phyloP scores from a whole-genome alignment of 2,113 vertebrate species.

The Cacatua alba region DNA sequence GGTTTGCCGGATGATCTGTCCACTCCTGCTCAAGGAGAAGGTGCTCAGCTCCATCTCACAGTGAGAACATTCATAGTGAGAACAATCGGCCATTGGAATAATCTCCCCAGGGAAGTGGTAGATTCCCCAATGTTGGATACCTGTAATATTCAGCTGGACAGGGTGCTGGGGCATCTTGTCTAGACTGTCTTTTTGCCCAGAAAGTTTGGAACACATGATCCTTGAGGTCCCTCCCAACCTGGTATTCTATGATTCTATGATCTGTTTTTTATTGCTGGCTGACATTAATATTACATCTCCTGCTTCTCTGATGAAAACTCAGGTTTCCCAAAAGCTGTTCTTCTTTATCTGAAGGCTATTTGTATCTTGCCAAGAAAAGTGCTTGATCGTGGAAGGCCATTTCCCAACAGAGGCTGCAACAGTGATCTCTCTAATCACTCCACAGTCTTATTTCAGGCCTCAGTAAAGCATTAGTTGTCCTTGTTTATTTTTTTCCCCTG shows the following conservation, averaged over 20 bases:
- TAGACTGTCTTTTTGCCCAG: not conserved
- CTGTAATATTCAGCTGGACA: not conserved
- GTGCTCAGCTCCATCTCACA: not conserved
- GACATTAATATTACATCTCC: not conserved
- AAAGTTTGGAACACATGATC: not conserved
- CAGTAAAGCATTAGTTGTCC: not conserved
- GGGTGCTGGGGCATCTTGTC: not conserved
- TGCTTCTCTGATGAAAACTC: not conserved
- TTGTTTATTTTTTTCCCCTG: not conserved
- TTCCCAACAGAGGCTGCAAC: not conserved
- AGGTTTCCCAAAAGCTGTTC: not conserved
- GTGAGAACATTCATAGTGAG: not conserved
- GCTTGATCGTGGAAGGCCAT: not conserved
- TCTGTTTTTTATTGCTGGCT: not conserved
- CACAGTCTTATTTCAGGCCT: not conserved
- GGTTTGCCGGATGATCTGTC: not conserved
- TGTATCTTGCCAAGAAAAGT: not conserved
- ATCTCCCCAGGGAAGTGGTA: not conserved
- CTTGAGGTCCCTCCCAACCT: not conserved
- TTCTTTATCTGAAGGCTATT: not conserved
- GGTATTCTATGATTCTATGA: not conserved
- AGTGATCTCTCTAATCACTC: not conserved
- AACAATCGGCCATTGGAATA: not conserved
- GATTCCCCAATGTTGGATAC: not conserved
- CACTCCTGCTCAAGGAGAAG: not conserved